Percentiles rank a stretch among this genome's conserved stretches.
phyloP scores from a whole-genome alignment of 1,140 invertebrate species.

The Ceratina japonica region DNA sequence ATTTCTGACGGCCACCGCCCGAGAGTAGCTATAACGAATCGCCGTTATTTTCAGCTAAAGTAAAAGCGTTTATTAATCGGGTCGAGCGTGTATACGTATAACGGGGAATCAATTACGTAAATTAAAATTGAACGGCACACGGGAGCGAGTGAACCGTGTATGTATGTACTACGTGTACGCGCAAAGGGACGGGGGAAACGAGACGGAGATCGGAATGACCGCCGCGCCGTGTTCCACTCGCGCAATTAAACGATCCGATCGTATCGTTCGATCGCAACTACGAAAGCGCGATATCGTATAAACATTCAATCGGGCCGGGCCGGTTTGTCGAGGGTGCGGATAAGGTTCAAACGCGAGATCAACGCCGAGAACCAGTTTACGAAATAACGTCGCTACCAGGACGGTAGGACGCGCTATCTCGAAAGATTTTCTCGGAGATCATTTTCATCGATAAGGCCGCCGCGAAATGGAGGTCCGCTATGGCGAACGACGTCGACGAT shows the following conservation, averaged over 20 bases:
- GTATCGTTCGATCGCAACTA: conserved; percentile 17
- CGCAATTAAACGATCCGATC: conserved; percentile 13
- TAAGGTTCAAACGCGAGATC: background rate
- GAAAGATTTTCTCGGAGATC: conserved; percentile 29
- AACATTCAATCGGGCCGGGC: background rate
- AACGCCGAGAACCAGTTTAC: background rate
- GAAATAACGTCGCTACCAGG: conserved; percentile 8
- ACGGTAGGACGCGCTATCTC: background rate
- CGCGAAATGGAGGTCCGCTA: conserved; percentile 25
- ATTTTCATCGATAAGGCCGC: conserved; percentile 36
- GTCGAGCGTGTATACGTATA: background rate
- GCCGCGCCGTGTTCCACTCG: background rate
- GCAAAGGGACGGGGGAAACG: background rate
- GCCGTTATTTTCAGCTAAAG: conserved; percentile 11
- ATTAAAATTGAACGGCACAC: background rate
- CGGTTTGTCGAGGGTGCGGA: background rate
- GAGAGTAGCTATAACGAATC: conserved; percentile 3
- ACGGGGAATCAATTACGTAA: background rate
- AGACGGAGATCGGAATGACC: background rate
- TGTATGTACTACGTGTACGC: no score
- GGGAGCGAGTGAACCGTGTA: no score
- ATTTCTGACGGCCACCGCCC: background rate
- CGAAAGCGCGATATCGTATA: background rate
- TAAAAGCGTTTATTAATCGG: conserved; percentile 19
- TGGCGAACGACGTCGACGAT: conserved; percentile 17